Conservation (phyloP, 2,888 invertebrate genomes). For the Lasioglossum oenotherae region DNA sequence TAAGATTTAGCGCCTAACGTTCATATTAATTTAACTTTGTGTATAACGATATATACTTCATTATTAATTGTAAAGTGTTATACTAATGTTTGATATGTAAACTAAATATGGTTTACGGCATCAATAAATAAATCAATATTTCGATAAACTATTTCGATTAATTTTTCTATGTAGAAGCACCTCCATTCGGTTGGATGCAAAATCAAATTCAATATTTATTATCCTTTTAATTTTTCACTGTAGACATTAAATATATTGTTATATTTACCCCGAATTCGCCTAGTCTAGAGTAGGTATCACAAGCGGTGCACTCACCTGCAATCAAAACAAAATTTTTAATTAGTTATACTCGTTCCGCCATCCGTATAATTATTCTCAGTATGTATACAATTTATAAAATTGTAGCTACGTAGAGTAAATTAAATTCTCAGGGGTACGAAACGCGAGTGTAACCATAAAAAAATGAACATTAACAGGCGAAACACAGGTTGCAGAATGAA, state of each 20-base stretch:
- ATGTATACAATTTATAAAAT: not conserved
- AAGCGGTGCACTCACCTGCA: not conserved
- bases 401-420: not conserved
- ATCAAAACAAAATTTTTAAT: conserved; percentile 18
- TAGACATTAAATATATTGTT: not conserved
- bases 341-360: not conserved
- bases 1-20: too few species aligned
- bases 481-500: not conserved
- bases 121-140: conserved; percentile 1
- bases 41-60: too few species aligned
- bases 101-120: too few species aligned
- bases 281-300: not conserved
- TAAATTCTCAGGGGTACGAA: not conserved
- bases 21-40: too few species aligned
- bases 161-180: too few species aligned
- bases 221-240: not conserved
- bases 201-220: too few species aligned
- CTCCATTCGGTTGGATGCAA: too few species aligned
- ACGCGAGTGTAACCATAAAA: not conserved
- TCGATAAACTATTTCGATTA: not conserved
- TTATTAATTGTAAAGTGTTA: too few species aligned
- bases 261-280: not conserved
- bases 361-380: not conserved
- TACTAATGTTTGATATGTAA: too few species aligned
- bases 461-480: not conserved